phyloP scores from a whole-genome alignment of 2,797 vertebrate genomes.

The Aplochiton taeniatus region DNA sequence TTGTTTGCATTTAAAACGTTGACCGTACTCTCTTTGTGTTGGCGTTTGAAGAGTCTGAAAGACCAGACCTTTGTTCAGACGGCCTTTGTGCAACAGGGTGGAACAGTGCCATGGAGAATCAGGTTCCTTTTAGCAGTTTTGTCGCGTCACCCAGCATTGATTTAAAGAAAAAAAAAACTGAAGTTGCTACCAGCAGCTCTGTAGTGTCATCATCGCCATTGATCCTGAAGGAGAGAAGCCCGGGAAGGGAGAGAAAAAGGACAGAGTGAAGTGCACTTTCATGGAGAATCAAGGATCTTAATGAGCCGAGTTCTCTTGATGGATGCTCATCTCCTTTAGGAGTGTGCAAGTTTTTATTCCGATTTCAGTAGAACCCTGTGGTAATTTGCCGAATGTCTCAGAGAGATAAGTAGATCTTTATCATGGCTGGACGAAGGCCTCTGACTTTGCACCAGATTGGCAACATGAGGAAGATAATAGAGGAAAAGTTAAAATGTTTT shows the following conservation, averaged over 20 bases:
- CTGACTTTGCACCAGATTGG: not conserved
- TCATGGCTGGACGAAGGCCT: not conserved
- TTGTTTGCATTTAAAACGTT: too few relatives aligned
- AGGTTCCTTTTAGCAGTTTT: not conserved
- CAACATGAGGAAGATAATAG: too few relatives aligned
- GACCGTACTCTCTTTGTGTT: too few relatives aligned
- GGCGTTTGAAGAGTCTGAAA: too few relatives aligned
- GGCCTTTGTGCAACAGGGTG: not conserved
- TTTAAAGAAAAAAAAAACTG: not conserved
- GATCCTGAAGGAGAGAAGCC: not conserved
- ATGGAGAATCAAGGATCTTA: not conserved
- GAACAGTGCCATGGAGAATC: not conserved
- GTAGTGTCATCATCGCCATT: constrained; percentile 1
- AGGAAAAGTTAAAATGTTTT: not conserved
- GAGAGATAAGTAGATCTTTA: constrained; percentile 2
- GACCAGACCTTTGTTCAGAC: too few relatives aligned
- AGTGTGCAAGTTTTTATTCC: not conserved
- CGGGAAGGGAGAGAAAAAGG: not conserved
- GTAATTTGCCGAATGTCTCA: not conserved
- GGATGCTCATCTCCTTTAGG: not conserved
- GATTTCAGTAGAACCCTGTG: not conserved
- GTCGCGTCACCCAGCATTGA: not conserved
- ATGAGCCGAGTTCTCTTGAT: not conserved
- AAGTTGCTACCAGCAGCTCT: not conserved
- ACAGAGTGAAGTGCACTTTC: not conserved